Evolutionary conservation across 2,888 invertebrate genomes (phyloP), one percentile per base, ranked within the genome.

Genomic region (Drosophila meridiana): DNA sequence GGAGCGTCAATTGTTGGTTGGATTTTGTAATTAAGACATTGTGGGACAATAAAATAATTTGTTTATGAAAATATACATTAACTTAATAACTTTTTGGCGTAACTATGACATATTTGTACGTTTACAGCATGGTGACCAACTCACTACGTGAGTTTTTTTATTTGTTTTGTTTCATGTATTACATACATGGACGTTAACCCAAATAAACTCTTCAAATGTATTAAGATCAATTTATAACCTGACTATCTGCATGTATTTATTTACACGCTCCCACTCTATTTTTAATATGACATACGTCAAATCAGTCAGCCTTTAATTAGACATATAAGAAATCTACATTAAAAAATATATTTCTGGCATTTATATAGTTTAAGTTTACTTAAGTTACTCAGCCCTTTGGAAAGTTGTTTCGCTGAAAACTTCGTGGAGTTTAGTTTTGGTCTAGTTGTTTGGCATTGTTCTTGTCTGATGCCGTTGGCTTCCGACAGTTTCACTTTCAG

Each of bases 361-460:
- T 26, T 47, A 6, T 28, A 47, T 47, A 47, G 14, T 14, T 4
- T 30, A 11, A 32, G 30, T 48, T 30, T 30, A 8, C 14, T 30
- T n/a, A 48, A 30, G n/a, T 5, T 34, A 34, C n/a, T 20, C 32
- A 50, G 32, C 32, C 52, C 7, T 1, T 7, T 20, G 52, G 34
- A 34, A 52, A 52, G 34, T 34, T 50, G 32, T 48, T 32, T 32
- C n/a, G 14, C 32, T 50, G 5, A 26, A 26, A 28, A 26, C 11
- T 45, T 9, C 32, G 34, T 34, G n/a, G 28, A 55, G 55, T 50
- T 76, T 60, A 43, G 71, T 60, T 69, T 69, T 81, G 87, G 73
- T 84, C 61, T 83, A 73, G 55, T 85, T 80, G 64, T 66, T 81
- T 76, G 87, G 78, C 84, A 91, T 76, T 89, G 88, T 90, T 90